Base-by-base conservation (phyloP, 1,140 invertebrate genomes). In the Saccostrea echinata region DNA sequence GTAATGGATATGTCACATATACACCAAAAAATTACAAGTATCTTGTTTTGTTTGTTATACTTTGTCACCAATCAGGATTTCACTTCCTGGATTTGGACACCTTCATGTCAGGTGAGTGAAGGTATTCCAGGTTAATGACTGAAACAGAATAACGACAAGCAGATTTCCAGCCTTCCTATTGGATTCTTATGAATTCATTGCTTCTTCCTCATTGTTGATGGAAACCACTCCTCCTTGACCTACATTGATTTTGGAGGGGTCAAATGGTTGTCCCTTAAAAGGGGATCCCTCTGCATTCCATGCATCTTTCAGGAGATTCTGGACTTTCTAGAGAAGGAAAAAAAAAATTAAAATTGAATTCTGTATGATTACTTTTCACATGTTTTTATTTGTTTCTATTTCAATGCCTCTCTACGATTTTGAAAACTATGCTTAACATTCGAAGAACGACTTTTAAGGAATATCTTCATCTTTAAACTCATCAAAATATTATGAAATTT, bases 251-350 rank as follows among this genome's bases (percentile, higher is more conserved):
- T 92, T 93, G 13, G 95, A 96, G 13, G 97, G 97, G 95, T 98
- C 97, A 95, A 97, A 98, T 33, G 96, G 96, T 91, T 96, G 96
- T 21, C 97, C 97, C 93, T 96, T 96, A 91, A 98, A 98, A 53
- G 97, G 97, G 0, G 97, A 98, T 11, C 97, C 97, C 88, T 97
- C 96, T 13, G 96, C 96, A 95, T 98, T 96, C 97, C 97, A 98
- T 0, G 97, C 97, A 91, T 97, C 96, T 91, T 96, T 96, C 80
- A 98, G 94, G 57, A 97, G 96, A 55, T 96, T 95, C 80, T 97
- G 95, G 91, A 97, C 95, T 94, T 96, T 96, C 94, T 96, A 92
- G 86, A 94, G 93, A 86, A 61, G 84, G 13, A 83, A n/a, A 52
- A 83, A 52, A 11, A 52, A 12, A 52, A 27, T 13, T 1, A 61